Evolutionary conservation across 2,113 vertebrate species (phyloP).

Genomic region (Hiodon alosoides): DNA sequence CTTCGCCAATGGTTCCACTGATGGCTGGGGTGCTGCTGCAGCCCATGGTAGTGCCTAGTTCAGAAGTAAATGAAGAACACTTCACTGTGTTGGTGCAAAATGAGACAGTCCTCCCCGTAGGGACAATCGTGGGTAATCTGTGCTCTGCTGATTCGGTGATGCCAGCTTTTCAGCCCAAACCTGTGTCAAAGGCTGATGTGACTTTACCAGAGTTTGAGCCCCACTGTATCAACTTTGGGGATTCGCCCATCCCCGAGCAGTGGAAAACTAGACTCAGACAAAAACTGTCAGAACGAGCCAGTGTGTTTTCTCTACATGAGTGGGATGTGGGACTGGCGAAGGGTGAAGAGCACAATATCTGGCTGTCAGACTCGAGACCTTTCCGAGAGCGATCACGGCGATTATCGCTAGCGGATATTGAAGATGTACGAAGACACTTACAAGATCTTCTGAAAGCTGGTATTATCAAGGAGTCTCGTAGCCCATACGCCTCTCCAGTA

Average conservation of each 20-base stretch:
- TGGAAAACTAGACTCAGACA: neutral
- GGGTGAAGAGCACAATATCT: neutral
- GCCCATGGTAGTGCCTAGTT: slow-evolving; percentile 1
- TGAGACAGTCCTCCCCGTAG: slow-evolving; percentile 12
- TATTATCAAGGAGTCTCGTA: too few species aligned
- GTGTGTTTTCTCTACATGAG: neutral
- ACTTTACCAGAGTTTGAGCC: too few species aligned
- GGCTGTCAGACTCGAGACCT: neutral
- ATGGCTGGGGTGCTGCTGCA: slow-evolving; percentile 26
- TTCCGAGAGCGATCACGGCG: neutral
- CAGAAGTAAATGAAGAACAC: neutral
- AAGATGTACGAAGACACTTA: neutral
- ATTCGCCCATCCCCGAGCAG: neutral
- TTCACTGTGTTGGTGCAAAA: slow-evolving; percentile 10
- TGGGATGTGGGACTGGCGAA: too few species aligned
- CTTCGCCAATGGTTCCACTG: neutral
- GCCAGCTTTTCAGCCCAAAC: too few species aligned
- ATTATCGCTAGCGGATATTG: neutral
- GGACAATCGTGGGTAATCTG: slow-evolving; percentile 5
- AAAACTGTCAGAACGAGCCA: neutral
- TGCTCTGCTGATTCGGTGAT: neutral
- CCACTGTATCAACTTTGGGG: neutral
- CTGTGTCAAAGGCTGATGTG: neutral
- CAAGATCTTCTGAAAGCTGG: neutral
- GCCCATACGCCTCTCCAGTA: slow-evolving; percentile 2